phyloP scores from a whole-genome alignment of 2,888 invertebrate genomes.

The Drosophila aldrichi region DNA sequence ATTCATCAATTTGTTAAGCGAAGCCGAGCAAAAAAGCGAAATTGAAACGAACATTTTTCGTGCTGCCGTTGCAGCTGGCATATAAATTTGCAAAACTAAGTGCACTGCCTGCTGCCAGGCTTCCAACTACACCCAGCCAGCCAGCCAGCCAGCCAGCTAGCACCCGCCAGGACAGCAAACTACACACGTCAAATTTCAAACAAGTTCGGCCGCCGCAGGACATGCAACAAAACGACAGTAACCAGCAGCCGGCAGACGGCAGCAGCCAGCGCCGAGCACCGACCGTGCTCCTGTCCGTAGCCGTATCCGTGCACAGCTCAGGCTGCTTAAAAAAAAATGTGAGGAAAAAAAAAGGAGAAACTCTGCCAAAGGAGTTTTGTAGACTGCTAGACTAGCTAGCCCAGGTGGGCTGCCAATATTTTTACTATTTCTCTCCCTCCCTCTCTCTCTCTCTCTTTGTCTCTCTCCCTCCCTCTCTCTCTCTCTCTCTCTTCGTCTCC shows the following conservation, averaged over 20 bases:
- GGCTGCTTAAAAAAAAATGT: conserved; percentile 11
- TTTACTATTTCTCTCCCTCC: background rate
- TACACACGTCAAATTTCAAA: conserved; percentile 78
- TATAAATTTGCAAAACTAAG: conserved; percentile 75
- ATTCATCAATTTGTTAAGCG: conserved; percentile 76
- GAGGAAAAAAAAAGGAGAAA: conserved; percentile 17
- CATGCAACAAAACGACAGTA: conserved; percentile 69
- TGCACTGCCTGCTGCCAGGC: conserved; percentile 47
- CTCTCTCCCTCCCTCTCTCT: background rate
- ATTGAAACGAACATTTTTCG: conserved; percentile 77
- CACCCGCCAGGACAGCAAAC: conserved; percentile 57
- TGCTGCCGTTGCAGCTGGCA: conserved; percentile 60
- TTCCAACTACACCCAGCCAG: conserved; percentile 1
- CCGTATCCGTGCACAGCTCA: conserved; percentile 13
- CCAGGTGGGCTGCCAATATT: conserved; percentile 39
- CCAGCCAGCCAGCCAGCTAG: background rate
- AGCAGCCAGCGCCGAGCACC: conserved; percentile 6
- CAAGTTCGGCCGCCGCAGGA: conserved; percentile 76
- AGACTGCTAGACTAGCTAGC: conserved; percentile 26
- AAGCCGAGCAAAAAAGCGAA: conserved; percentile 56
- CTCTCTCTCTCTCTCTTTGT: too few species aligned
- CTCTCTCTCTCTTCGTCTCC: background rate
- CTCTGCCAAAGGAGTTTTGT: conserved; percentile 41
- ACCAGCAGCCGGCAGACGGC: conserved; percentile 1
- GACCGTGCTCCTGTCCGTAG: conserved; percentile 22